These are phyloP conservation scores for Plectropomus leopardus DNA, from an alignment of 2,113 vertebrate genomes.

Conservation along the genomic window DNA sequence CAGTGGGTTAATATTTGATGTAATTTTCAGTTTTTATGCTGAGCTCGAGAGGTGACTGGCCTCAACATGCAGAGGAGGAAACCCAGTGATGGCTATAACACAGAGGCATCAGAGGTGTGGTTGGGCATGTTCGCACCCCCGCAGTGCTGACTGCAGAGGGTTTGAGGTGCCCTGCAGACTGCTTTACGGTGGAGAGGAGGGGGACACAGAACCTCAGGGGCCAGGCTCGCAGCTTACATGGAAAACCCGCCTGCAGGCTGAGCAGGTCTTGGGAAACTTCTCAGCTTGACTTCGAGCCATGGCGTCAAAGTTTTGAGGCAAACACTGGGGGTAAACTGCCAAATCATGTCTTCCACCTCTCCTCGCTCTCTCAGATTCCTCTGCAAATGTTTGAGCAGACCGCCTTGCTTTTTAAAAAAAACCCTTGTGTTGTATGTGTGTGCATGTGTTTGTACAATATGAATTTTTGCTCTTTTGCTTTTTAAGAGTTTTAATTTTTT, in stretches of 20 bases:
- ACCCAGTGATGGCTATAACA: slow-evolving; percentile 66
- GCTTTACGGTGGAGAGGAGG: slow-evolving; percentile 32
- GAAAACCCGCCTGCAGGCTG: slow-evolving; percentile 57
- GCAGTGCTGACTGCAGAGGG: slow-evolving; percentile 46
- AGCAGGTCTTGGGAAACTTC: slow-evolving; percentile 92
- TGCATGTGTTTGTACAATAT: slow-evolving; percentile 33
- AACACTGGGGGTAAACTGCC: slow-evolving; percentile 89
- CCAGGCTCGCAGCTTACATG: slow-evolving; percentile 55
- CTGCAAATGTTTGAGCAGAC: slow-evolving; percentile 72
- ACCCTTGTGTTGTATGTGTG: slow-evolving; percentile 12
- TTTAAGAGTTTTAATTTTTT: slow-evolving; percentile 7
- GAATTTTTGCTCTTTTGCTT: not conserved
- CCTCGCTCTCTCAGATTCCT: slow-evolving; percentile 82
- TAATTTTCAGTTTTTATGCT: not conserved
- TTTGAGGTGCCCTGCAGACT: slow-evolving; percentile 56
- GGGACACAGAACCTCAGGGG: slow-evolving; percentile 45
- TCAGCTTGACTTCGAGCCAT: slow-evolving; percentile 87
- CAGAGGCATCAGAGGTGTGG: slow-evolving; percentile 69
- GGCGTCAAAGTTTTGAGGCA: slow-evolving; percentile 88
- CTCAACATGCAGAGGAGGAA: slow-evolving; percentile 57
- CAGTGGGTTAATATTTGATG: slow-evolving; percentile 4
- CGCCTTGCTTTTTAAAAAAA: slow-evolving; percentile 50
- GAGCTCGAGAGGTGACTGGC: slow-evolving; percentile 9
- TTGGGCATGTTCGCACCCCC: slow-evolving; percentile 62
- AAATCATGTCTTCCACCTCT: slow-evolving; percentile 82